Base-by-base conservation (phyloP, 2,797 vertebrate species). In the Pampus argenteus region DNA sequence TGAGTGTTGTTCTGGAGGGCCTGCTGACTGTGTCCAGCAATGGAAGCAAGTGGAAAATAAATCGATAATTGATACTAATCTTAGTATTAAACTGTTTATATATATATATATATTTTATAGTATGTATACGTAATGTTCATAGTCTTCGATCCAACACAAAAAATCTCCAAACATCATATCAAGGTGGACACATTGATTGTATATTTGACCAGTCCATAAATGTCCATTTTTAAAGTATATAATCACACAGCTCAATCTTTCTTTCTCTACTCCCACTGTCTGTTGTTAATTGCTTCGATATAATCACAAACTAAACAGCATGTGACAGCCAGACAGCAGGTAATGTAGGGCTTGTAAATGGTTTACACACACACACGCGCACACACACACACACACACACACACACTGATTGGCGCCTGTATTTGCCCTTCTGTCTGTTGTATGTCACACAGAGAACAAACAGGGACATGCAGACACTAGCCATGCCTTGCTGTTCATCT, bases 371-470 rank as follows among this genome's bases (percentile, higher is more conserved):
- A 61, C 54, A 63, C 47, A 36, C 71, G 69, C 45, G 69, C 44
- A 79, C 65, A 68, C 23, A 52, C 55, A 47, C 17, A 61, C 49
- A 63, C 47, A 34, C 74, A 71, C 49, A 72, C 44, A 79, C 65
- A 60, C 59, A 29, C 57, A 29, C 49, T 54, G 75, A 84, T 45
- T 65, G 77, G 48, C 78, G 48, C 78, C 66, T 26, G 28, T 63
- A 63, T 73, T 75, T 79, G 76, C 74, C 77, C 73, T 61, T 74
- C 77, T 85, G 65, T 77, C 66, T 82, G 66, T 49, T 81, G 68
- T 59, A 45, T 79, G 76, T 88, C 87, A 86, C 78, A 71, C 66
- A 54, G 83, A 83, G 79, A 82, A 86, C 74, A 83, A 85, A 85
- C 76, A 64, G 75, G 79, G 60, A 71, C 79, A 72, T 18, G 26